Evolutionary conservation across 92 coral and sea anemone species (phyloP).

Genomic region (Phenganax stokvisi): DNA sequence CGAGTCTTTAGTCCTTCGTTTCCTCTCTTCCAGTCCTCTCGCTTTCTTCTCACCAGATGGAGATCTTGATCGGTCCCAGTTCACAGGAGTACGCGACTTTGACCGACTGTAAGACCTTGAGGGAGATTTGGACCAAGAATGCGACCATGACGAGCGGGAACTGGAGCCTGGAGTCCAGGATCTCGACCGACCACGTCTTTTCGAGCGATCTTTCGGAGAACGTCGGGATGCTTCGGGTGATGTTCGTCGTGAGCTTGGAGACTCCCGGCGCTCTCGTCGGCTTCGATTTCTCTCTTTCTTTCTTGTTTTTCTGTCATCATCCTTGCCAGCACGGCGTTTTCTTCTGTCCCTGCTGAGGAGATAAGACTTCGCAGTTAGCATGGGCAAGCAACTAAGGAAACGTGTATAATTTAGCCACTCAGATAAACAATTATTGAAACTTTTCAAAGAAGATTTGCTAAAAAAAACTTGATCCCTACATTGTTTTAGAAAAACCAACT

Average conservation of each 20-base stretch:
- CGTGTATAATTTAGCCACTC: too few species aligned
- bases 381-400: too few species aligned
- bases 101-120: slow-evolving; percentile 60
- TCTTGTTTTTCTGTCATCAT: slow-evolving; percentile 4
- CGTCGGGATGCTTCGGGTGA: slow-evolving; percentile 52
- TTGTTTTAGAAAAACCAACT: too few species aligned
- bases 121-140: slow-evolving; percentile 67
- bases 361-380: not conserved
- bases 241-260: slow-evolving; percentile 33
- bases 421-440: too few species aligned
- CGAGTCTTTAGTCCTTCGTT: slow-evolving; percentile 3
- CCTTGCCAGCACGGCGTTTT: slow-evolving; percentile 34
- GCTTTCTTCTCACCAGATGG: slow-evolving; percentile 50
- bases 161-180: slow-evolving; percentile 61
- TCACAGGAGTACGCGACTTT: slow-evolving; percentile 92
- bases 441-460: too few species aligned
- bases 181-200: slow-evolving; percentile 63
- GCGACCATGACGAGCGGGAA: slow-evolving; percentile 68
- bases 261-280: slow-evolving; percentile 30
- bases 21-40: not conserved
- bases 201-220: slow-evolving; percentile 65
- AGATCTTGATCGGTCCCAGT: slow-evolving; percentile 87
- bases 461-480: too few species aligned
- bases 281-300: not conserved
- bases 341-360: slow-evolving; percentile 8